These are phyloP conservation scores for Notoglanidium macrostoma DNA, from an alignment of 2,797 vertebrate genomes.

Conservation along the genomic window DNA sequence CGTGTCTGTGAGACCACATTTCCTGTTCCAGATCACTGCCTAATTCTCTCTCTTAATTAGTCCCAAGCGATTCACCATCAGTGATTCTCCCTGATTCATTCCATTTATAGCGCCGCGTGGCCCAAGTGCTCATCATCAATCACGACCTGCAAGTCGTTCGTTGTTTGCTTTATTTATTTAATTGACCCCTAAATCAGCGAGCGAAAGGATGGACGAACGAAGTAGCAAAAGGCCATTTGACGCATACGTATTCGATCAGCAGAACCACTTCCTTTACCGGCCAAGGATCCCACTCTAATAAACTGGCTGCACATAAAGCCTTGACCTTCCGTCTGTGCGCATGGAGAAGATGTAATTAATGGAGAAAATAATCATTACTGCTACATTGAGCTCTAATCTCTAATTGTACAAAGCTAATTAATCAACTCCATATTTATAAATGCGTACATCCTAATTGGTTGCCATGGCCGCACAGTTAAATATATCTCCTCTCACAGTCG, in stretches of 20 bases:
- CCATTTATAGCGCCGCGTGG: background rate
- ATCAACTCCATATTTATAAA: constrained; percentile 39
- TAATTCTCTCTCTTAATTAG: background rate
- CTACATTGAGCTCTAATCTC: constrained; percentile 14
- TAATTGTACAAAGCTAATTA: constrained; percentile 34
- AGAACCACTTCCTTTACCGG: background rate
- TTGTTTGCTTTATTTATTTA: background rate
- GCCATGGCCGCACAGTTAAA: constrained; percentile 50
- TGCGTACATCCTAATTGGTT: constrained; percentile 25
- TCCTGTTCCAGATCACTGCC: background rate
- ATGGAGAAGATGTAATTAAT: constrained; percentile 4
- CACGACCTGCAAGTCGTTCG: background rate
- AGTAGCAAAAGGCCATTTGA: background rate
- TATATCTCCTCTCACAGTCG: constrained; percentile 35
- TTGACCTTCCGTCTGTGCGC: background rate
- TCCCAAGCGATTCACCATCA: background rate
- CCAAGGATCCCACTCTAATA: background rate
- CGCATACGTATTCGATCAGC: background rate
- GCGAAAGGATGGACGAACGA: background rate
- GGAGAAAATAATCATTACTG: constrained; percentile 9
- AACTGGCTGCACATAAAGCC: background rate
- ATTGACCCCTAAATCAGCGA: constrained; percentile 21
- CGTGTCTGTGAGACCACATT: constrained; percentile 5
- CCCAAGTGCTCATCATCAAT: background rate
- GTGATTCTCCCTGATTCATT: background rate